These are phyloP conservation scores for Aphelenchoides fujianensis DNA, from an alignment of 1,140 invertebrate genomes.

Conservation along the genomic window DNA sequence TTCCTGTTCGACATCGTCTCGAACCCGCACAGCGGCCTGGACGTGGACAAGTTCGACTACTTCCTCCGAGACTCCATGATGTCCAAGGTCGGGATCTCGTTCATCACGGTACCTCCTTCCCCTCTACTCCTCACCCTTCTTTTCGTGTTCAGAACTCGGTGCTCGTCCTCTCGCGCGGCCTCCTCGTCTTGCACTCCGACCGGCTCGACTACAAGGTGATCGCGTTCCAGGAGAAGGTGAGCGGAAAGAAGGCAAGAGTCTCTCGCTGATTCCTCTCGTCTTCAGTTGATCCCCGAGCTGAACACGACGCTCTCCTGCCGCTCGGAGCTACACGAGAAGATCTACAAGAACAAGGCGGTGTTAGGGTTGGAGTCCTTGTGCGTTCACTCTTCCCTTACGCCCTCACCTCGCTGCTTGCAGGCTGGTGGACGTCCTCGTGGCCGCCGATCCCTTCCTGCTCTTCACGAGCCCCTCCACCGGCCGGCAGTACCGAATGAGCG, in stretches of 20 bases:
- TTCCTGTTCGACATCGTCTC: constrained; percentile 43
- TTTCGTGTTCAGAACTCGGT: background rate
- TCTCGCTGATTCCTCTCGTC: background rate
- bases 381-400: background rate
- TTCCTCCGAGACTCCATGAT: constrained; percentile 28
- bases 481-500: constrained; percentile 12
- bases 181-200: background rate
- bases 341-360: constrained; percentile 38
- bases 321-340: constrained; percentile 23
- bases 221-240: background rate
- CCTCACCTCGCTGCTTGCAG: background rate
- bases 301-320: constrained; percentile 21
- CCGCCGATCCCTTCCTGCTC: constrained; percentile 19
- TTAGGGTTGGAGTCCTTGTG: constrained; percentile 28
- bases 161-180: background rate
- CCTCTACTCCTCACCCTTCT: background rate
- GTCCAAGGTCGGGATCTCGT: constrained; percentile 26
- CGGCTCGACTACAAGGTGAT: background rate
- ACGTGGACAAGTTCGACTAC: constrained; percentile 45
- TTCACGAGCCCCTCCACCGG: constrained; percentile 19
- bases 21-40: constrained; percentile 29
- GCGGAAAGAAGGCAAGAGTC: background rate
- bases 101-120: constrained; percentile 16
- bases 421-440: constrained; percentile 17
- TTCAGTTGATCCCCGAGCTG: constrained; percentile 19